Evolutionary conservation across 2,113 vertebrate species (phyloP), one percentile per base, ranked within the genome.

Genomic region (Sturnira hondurensis): DNA sequence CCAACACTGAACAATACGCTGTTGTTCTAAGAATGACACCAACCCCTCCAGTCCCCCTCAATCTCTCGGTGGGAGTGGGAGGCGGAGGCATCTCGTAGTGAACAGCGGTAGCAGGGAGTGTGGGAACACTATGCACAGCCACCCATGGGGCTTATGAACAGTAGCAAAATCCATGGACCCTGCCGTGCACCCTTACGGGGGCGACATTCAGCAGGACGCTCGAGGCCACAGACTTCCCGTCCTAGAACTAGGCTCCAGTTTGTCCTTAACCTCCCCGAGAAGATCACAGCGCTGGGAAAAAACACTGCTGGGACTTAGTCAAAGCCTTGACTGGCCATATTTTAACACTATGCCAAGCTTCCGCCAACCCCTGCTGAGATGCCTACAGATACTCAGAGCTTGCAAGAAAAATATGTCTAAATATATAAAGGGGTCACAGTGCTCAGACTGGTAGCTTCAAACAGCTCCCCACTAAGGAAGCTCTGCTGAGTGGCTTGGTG

Each of bases 111-210:
- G 17, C 43, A 43, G 43, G 12, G 68, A 65, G 43, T 7, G 3
- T 0, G n/a, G 61, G 54, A 52, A 33, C 0, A 20, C 9, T 0
- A 54, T 24, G 31, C 41, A 15, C 31, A 14, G 22, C 22, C 4
- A 7, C 0, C 5, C 4, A 7, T 0, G 5, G 13, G 4, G 33
- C 36, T 50, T n/a, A 10, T 33, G 2, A 4, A 19, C 12, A 19
- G 17, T 4, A n/a, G 5, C 4, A 50, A 54, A 15, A 45, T 7
- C 14, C 41, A 12, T 0, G 4, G 77, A 20, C 31, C 45, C 31
- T 50, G 20, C 47, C 4, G 45, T 52, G 45, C 31, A 52, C n/a
- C 74, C 74, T 50, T n/a, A 76, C 16, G 28, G 28, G 31, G 17
- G 74, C 2, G 43, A 50, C 45, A 20, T 33, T 76, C 73, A 50